Evolutionary conservation across 2,888 invertebrate species (phyloP), one percentile per base, ranked within the genome.

Genomic region (Disparrhopalites patrizii): DNA sequence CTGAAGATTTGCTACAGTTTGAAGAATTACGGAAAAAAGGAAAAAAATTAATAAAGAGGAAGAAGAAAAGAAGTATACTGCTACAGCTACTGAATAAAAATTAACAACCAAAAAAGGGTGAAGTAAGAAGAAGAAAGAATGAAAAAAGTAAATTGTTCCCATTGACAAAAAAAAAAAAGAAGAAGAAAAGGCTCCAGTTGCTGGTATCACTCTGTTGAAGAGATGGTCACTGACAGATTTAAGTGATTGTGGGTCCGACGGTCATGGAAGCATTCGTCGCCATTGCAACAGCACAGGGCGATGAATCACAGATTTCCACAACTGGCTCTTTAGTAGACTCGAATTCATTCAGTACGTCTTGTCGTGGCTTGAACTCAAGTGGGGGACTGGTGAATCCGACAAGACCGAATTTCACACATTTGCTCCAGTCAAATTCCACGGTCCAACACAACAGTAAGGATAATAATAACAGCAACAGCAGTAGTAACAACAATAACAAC

Each of bases 201-300:
- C n/a, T n/a, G n/a, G n/a, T n/a, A n/a, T n/a, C 23, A 38, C 65
- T 60, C 60, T 50, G 61, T 66, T 40, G 40, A n/a, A 54, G 58
- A 52, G 65, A 66, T 66, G 65, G 61, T 66, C 55, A 36, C 43
- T 52, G 51, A 56, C 25, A 61, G 57, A 40, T 38, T 56, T 27
- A 62, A 52, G 52, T 40, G 50, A 54, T 68, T 47, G n/a, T 50
- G 65, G 62, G 65, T 43, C 63, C 58, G 63, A 57, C 64, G 62
- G 74, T 68, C 71, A 74, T 74, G 74, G 74, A 74, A 74, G 74
- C 73, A 69, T 74, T 74, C 65, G 70, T 72, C 70, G 70, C 72
- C 66, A 71, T 72, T 65, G 72, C 71, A 68, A 70, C 69, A 71
- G 72, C 72, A 74, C 71, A 74, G 66, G 70, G 72, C 74, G 74